Evolutionary conservation across 1,140 invertebrate species (phyloP).

Genomic region (Zophobas atratus): DNA sequence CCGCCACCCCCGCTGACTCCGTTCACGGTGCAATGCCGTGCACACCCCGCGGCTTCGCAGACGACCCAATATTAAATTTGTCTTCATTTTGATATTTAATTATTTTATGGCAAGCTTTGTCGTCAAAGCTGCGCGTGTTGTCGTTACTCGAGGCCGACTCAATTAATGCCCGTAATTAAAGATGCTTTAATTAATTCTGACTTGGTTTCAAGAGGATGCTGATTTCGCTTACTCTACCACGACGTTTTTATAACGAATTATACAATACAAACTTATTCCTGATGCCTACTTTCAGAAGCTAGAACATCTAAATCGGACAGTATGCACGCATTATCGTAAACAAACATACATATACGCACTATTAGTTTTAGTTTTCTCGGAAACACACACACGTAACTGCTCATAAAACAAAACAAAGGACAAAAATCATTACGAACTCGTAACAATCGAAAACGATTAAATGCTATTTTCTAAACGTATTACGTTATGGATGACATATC

Average conservation of each 20-base stretch:
- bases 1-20: slow-evolving; percentile 23
- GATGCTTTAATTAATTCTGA: slow-evolving; percentile 63
- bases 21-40: slow-evolving; percentile 50
- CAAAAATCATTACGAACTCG: too few species aligned
- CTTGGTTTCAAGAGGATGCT: slow-evolving; percentile 49
- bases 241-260: slow-evolving; percentile 52
- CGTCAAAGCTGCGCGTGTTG: slow-evolving; percentile 59
- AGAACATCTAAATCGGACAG: too few species aligned
- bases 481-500: too few species aligned
- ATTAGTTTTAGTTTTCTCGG: too few species aligned
- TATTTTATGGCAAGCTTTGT: slow-evolving; percentile 63
- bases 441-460: too few species aligned
- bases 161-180: slow-evolving; percentile 62
- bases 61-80: slow-evolving; percentile 61
- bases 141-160: slow-evolving; percentile 54
- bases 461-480: too few species aligned
- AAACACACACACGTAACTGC: too few species aligned
- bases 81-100: slow-evolving; percentile 65
- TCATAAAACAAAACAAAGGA: too few species aligned
- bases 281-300: too few species aligned
- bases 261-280: slow-evolving; percentile 11
- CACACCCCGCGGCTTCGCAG: slow-evolving; percentile 56
- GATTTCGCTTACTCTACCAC: slow-evolving; percentile 48
- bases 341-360: too few species aligned
- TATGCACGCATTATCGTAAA: too few species aligned